Evolutionary conservation across 2,888 invertebrate species (phyloP).

Genomic region (Calephelis perditalis): DNA sequence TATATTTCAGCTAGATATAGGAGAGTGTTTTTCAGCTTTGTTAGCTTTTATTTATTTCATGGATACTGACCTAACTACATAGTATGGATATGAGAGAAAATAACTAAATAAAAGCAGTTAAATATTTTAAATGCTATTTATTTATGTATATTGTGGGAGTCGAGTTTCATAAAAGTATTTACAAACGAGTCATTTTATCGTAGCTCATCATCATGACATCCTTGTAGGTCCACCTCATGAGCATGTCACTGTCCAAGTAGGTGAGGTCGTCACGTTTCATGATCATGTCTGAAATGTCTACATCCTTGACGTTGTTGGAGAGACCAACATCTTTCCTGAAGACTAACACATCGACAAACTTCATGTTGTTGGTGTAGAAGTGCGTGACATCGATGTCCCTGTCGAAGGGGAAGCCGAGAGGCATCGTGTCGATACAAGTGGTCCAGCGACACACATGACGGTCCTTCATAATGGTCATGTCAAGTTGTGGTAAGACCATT

Average conservation of each 20-base stretch:
- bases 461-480: conserved; percentile 65
- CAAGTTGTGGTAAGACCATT: conserved; percentile 58
- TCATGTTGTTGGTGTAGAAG: conserved; percentile 82
- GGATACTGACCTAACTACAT: too few relatives aligned
- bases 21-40: too few relatives aligned
- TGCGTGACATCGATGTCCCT: conserved; percentile 76
- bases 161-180: conserved; percentile 24
- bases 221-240: conserved; percentile 55
- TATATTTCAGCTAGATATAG: too few relatives aligned
- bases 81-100: too few relatives aligned
- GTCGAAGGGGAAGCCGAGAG: conserved; percentile 88
- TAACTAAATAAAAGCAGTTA: not conserved
- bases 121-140: conserved; percentile 20
- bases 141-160: conserved; percentile 14
- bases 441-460: conserved; percentile 75
- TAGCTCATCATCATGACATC: conserved; percentile 61
- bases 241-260: conserved; percentile 57
- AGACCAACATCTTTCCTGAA: conserved; percentile 76
- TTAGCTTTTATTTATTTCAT: too few relatives aligned
- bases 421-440: conserved; percentile 78
- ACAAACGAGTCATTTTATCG: conserved; percentile 57
- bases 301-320: conserved; percentile 51
- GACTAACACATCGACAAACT: conserved; percentile 80
- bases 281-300: conserved; percentile 58
- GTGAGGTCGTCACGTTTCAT: conserved; percentile 66